A percentile compares a stretch with the other conserved stretches of the same genome.
phyloP scores from a whole-genome alignment of 2,888 invertebrate genomes.

The Drosophila merina region DNA sequence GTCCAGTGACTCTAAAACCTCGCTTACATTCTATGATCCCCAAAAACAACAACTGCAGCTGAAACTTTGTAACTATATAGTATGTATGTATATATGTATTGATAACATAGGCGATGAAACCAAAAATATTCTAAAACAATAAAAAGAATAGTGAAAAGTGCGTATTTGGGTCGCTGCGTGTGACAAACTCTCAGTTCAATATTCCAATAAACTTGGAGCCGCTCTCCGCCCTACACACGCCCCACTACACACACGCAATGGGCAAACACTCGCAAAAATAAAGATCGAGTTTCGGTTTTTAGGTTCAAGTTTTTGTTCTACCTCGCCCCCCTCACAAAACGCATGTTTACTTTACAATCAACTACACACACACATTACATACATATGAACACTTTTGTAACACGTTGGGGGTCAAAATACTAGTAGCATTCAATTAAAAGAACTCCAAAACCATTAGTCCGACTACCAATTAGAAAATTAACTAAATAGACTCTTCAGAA shows the following conservation, averaged over 20 bases:
- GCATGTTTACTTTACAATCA: conserved; percentile 27
- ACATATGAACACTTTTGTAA: not conserved
- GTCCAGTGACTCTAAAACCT: conserved; percentile 24
- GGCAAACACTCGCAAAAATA: conserved; percentile 17
- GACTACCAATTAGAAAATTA: no score
- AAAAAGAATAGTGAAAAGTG: conserved; percentile 18
- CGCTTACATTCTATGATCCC: conserved; percentile 6
- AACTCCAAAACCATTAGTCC: no score
- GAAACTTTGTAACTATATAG: no score
- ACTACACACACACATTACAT: conserved; percentile 11
- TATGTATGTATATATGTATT: conserved; percentile 26
- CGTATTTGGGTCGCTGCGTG: conserved; percentile 64
- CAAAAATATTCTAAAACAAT: conserved; percentile 18
- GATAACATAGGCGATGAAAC: conserved; percentile 57
- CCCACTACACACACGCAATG: not conserved
- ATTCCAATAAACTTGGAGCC: conserved; percentile 25
- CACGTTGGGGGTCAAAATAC: no score
- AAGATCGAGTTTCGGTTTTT: conserved; percentile 52
- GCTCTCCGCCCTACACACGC: conserved; percentile 1
- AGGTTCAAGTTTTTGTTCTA: conserved; percentile 56
- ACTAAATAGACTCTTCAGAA: no score
- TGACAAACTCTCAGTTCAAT: conserved; percentile 52
- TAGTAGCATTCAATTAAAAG: no score
- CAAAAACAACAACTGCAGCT: no score
- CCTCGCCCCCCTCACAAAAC: conserved; percentile 49